Conservation (phyloP, 2,113 vertebrate species). For the Calidris pugnax region DNA sequence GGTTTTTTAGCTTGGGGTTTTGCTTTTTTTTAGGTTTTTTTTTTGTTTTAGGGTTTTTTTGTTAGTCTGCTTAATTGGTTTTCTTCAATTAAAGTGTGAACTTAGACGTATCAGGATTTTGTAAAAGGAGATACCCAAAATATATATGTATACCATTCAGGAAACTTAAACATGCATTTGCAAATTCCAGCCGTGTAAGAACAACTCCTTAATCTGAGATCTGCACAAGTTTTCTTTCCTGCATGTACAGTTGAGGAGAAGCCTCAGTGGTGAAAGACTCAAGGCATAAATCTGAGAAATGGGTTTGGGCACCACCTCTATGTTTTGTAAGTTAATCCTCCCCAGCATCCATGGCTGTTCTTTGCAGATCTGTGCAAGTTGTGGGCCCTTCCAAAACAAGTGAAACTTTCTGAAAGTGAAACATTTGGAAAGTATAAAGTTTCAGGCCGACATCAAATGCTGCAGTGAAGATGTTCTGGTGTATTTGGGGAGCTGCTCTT, state of each 20-base stretch:
- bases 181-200: neutral
- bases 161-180: accelerated
- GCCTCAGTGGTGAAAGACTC: neutral
- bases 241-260: neutral
- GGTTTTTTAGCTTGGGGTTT: no score
- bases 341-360: neutral
- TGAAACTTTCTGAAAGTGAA: neutral
- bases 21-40: no score
- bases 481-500: neutral
- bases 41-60: no score
- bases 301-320: accelerated
- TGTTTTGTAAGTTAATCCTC: neutral
- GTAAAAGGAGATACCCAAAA: neutral
- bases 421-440: neutral
- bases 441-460: accelerated
- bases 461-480: neutral
- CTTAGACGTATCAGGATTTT: neutral
- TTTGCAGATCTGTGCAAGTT: neutral
- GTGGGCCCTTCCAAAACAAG: neutral
- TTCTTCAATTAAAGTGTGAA: neutral
- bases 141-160: neutral
- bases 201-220: neutral
- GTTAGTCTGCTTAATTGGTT: neutral
- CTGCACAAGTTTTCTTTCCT: neutral
- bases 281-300: neutral